Base-by-base conservation (phyloP, 2,888 invertebrate species). In the Cantharis flavilabris region DNA sequence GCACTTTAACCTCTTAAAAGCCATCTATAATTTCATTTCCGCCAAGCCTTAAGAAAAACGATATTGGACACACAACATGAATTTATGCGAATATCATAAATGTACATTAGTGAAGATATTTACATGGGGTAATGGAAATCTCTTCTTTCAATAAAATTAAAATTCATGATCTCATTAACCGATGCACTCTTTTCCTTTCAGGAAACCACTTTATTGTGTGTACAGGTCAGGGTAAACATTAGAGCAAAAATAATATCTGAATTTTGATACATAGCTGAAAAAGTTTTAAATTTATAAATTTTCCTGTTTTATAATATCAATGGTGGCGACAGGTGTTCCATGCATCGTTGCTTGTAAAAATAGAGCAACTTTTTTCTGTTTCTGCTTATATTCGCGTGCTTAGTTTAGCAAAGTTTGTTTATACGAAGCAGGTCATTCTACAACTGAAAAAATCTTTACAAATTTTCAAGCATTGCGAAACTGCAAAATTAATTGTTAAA, bases 281-380 rank as follows among this genome's bases (percentile, higher is more conserved):
- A 67, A 67, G 16, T 67, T 49, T 49, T 11, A 23, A 67, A 67
- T 26, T 67, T 67, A 23, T 67, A 67, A 23, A 26, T 23, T 67
- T 26, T 20, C 65, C n/a, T 67, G 65, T 67, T 67, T 67, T 67
- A 67, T 67, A 67, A 67, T 67, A 67, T 67, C 65, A 67, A 67
- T 67, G 65, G 20, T 26, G 18, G 26, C 20, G 65, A 67, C 65
- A 67, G 65, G 65, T 67, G 65, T 67, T 67, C 9, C 65, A 67
- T 67, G 65, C 65, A 67, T 67, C 23, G 65, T 26, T 67, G 20
- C 23, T 20, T 67, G 26, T 67, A 67, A 26, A 67, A 67, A 67
- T 67, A 67, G 49, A 49, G 49, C 65, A 67, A 67, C 65, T 67
- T 67, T 67, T 65, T 20, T 49, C n/a, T 23, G 20, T 67, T 67